A percentile compares a stretch with the other conserved stretches of the same genome.
These are phyloP conservation scores for Melanotaenia duboulayi DNA, from an alignment of 2,113 vertebrate genomes.

Conservation along the genomic window DNA sequence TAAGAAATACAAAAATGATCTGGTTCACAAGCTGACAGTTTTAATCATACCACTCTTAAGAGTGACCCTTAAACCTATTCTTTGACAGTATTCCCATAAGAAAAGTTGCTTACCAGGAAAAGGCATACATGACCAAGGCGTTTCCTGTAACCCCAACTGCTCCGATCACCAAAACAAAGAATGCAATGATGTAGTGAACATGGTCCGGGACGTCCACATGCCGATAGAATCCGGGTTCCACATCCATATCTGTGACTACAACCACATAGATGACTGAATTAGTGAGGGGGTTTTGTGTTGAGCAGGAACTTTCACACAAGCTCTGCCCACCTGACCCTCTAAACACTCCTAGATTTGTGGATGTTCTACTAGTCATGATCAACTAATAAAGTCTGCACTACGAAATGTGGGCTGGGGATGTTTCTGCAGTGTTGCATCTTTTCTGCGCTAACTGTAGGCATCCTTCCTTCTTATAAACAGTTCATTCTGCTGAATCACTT, in stretches of 20 bases:
- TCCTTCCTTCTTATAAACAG: background rate
- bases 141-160: slow-evolving; percentile 91
- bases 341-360: slow-evolving; percentile 9
- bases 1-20: background rate
- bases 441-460: background rate
- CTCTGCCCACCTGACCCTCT: slow-evolving; percentile 13
- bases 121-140: slow-evolving; percentile 93
- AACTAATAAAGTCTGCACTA: background rate
- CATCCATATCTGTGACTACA: slow-evolving; percentile 76
- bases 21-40: background rate
- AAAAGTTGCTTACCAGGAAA: slow-evolving; percentile 87
- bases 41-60: background rate
- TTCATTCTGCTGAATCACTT: background rate
- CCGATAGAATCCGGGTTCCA: slow-evolving; percentile 76
- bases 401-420: background rate
- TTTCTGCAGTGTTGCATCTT: background rate
- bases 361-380: background rate
- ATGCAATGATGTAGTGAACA: slow-evolving; percentile 89
- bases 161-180: slow-evolving; percentile 90
- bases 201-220: slow-evolving; percentile 90
- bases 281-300: background rate
- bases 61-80: background rate
- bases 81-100: background rate
- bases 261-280: slow-evolving; percentile 25
- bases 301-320: background rate